Conservation (phyloP, 2,888 invertebrate species). For the Dilophus febrilis region DNA sequence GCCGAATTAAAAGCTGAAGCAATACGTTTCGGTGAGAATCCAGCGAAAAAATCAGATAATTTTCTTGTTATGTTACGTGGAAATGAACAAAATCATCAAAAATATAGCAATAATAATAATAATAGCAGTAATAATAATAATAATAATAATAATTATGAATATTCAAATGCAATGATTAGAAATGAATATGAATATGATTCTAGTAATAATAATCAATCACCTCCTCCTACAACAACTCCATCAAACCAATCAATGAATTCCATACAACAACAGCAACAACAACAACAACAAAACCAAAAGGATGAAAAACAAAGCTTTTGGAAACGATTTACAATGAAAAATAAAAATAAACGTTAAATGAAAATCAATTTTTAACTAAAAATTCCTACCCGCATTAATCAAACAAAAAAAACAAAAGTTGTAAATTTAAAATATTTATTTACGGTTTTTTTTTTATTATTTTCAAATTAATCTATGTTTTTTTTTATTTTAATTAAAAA, state of each 20-base stretch:
- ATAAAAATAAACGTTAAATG: conserved; percentile 45
- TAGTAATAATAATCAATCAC: too few relatives aligned
- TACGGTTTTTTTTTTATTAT: too few relatives aligned
- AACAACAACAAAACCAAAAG: conserved; percentile 15
- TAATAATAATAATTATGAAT: conserved; percentile 7
- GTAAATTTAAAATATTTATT: too few relatives aligned
- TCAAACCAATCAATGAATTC: too few relatives aligned
- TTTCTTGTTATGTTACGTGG: conserved; percentile 51
- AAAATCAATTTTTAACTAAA: too few relatives aligned
- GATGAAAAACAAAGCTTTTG: conserved; percentile 47
- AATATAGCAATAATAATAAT: conserved; percentile 2
- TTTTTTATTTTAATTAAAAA: too few relatives aligned
- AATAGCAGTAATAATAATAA: conserved; percentile 12
- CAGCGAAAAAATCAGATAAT: conserved; percentile 33
- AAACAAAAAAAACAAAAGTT: too few relatives aligned
- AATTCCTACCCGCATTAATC: too few relatives aligned
- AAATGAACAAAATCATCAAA: conserved; percentile 21
- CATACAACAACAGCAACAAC: too few relatives aligned
- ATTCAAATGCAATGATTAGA: conserved; percentile 25
- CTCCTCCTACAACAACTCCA: too few relatives aligned
- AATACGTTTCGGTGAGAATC: conserved; percentile 40
- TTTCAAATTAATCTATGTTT: too few relatives aligned
- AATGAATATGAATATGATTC: conserved; percentile 25
- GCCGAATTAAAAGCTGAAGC: conserved; percentile 49
- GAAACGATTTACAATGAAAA: conserved; percentile 52